These are phyloP conservation scores for Probaryconus sp. DNA, from an alignment of 1,140 invertebrate genomes.

Conservation along the genomic window DNA sequence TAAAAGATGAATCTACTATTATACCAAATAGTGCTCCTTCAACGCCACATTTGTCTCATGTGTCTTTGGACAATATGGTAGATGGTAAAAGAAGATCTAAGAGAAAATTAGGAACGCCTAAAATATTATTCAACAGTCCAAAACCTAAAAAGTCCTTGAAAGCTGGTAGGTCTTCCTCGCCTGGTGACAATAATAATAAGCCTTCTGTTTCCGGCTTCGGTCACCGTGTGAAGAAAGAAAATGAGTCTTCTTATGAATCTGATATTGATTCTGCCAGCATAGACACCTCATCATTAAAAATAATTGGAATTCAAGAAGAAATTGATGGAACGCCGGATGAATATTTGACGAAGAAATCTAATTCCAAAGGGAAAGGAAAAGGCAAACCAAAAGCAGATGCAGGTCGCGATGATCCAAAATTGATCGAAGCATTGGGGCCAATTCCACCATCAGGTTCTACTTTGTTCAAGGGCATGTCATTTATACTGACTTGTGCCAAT, in stretches of 20 bases:
- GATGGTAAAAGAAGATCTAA: constrained; percentile 69
- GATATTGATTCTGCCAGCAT: too few species aligned
- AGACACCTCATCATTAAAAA: background rate
- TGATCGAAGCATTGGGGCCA: constrained; percentile 77
- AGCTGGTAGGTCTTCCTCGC: too few species aligned
- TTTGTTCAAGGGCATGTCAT: constrained; percentile 78
- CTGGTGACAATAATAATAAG: constrained; percentile 3
- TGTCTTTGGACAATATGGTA: constrained; percentile 71
- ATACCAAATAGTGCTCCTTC: constrained; percentile 58
- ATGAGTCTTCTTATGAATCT: constrained; percentile 55
- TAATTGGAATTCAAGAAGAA: constrained; percentile 78
- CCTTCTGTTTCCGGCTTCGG: constrained; percentile 60
- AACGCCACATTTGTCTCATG: constrained; percentile 66
- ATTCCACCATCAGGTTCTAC: constrained; percentile 76
- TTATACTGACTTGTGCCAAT: constrained; percentile 79
- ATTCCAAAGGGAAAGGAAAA: constrained; percentile 51
- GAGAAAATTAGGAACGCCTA: constrained; percentile 48
- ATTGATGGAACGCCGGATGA: constrained; percentile 74
- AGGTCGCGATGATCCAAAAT: constrained; percentile 69
- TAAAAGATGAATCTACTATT: constrained; percentile 59
- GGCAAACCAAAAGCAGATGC: constrained; percentile 62
- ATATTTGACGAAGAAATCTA: constrained; percentile 29
- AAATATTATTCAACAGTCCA: constrained; percentile 34
- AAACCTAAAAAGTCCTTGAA: too few species aligned
- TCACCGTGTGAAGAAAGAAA: constrained; percentile 3